Conservation (phyloP, 2,888 invertebrate genomes). For the Nomada lathburiana region DNA sequence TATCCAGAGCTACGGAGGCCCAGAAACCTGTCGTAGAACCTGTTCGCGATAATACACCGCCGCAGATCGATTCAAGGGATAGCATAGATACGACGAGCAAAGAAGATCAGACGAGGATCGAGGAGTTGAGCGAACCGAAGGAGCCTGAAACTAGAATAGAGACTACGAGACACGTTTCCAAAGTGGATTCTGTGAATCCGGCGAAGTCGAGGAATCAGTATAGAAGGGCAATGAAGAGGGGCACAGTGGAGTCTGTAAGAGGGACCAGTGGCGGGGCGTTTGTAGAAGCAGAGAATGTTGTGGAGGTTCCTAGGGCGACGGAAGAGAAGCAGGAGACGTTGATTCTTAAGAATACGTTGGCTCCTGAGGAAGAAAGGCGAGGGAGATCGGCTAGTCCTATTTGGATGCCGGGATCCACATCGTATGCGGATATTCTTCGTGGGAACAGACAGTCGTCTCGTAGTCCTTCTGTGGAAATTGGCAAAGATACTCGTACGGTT, state of each 20-base stretch:
- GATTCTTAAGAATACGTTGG: constrained; percentile 60
- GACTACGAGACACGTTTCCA: constrained; percentile 39
- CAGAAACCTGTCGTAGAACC: constrained; percentile 76
- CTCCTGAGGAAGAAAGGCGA: constrained; percentile 79
- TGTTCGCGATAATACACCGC: neutral
- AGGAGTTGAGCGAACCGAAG: neutral
- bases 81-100: neutral
- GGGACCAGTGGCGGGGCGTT: neutral
- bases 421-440: constrained; percentile 92
- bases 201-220: constrained; percentile 8
- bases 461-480: constrained; percentile 67
- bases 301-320: neutral
- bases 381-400: constrained; percentile 89
- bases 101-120: neutral
- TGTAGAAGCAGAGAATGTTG: neutral
- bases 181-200: constrained; percentile 22
- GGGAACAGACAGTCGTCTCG: constrained; percentile 83
- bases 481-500: neutral
- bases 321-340: constrained; percentile 27
- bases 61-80: neutral
- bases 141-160: constrained; percentile 31
- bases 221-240: constrained; percentile 73
- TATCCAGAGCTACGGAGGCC: constrained; percentile 52
- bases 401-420: constrained; percentile 90
- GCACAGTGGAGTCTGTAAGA: neutral